These are phyloP conservation scores for Nudaria mundana DNA, from an alignment of 2,888 invertebrate genomes.

Conservation along the genomic window DNA sequence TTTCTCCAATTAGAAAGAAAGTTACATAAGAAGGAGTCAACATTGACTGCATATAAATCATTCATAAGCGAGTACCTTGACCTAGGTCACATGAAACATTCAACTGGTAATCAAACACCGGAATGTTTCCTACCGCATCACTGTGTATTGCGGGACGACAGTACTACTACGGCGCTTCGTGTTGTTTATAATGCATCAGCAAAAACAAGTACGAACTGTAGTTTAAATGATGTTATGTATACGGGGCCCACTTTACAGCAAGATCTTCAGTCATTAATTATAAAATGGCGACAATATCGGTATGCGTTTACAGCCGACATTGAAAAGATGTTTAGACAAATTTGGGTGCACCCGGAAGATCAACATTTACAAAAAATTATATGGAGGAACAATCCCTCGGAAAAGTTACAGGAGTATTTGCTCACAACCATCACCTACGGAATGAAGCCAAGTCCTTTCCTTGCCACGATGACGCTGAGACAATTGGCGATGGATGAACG, in stretches of 20 bases:
- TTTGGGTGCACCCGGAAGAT: constrained; percentile 13
- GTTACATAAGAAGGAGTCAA: background rate
- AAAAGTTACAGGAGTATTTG: background rate
- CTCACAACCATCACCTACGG: too few relatives aligned
- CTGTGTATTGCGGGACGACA: background rate
- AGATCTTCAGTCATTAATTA: constrained; percentile 10
- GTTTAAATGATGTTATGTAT: background rate
- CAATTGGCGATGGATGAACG: constrained; percentile 14
- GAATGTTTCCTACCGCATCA: constrained; percentile 1
- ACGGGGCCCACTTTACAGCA: constrained; percentile 17
- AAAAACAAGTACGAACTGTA: background rate
- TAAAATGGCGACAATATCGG: constrained; percentile 18
- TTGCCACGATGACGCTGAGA: constrained; percentile 9
- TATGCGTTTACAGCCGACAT: constrained; percentile 22
- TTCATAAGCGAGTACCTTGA: constrained; percentile 1
- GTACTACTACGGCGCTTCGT: background rate
- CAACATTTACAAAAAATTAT: constrained; percentile 18
- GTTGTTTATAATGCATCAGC: constrained; percentile 3
- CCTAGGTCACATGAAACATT: background rate
- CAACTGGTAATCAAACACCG: background rate
- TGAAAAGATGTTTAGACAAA: constrained; percentile 22
- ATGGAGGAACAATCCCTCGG: background rate
- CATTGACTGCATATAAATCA: background rate
- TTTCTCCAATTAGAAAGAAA: constrained; percentile 7
- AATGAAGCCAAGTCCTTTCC: too few relatives aligned